Evolutionary conservation across 1,140 invertebrate genomes (phyloP).

Genomic region (Dinothrombium tinctorium): DNA sequence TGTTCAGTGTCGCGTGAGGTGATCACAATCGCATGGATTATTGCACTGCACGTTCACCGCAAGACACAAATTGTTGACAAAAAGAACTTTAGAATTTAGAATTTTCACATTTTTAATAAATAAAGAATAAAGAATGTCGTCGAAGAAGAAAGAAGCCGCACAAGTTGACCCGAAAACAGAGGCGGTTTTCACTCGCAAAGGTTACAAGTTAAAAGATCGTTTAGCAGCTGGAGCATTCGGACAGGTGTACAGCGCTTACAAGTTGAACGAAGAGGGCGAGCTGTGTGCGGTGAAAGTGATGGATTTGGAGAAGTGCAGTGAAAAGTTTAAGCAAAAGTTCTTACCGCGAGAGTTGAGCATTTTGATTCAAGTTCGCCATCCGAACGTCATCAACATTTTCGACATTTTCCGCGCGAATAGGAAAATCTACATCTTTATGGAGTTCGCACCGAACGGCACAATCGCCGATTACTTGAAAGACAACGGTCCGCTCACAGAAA

Average conservation of each 20-base stretch:
- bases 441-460: constrained; percentile 10
- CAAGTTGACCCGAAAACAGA: constrained; percentile 10
- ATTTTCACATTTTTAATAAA: too few relatives aligned
- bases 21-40: too few relatives aligned
- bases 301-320: constrained; percentile 8
- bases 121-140: too few relatives aligned
- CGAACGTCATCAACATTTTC: constrained; percentile 8
- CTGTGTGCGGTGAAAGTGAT: constrained; percentile 9
- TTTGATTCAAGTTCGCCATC: constrained; percentile 8
- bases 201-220: constrained; percentile 7
- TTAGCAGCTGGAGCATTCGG: constrained; percentile 10
- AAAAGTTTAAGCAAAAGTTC: constrained; percentile 10
- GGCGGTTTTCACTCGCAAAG: constrained; percentile 8
- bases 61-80: too few relatives aligned
- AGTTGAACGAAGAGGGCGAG: not conserved
- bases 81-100: too few relatives aligned
- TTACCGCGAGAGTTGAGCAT: constrained; percentile 9
- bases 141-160: constrained; percentile 2
- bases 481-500: constrained; percentile 4
- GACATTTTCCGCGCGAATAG: constrained; percentile 10
- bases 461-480: constrained; percentile 7
- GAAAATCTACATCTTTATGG: constrained; percentile 13
- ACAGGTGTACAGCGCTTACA: constrained; percentile 7
- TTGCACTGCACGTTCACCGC: too few relatives aligned
- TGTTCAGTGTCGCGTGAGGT: too few relatives aligned